Evolutionary conservation across 2,888 invertebrate genomes (phyloP).

Genomic region (Drosophila longiperda): DNA sequence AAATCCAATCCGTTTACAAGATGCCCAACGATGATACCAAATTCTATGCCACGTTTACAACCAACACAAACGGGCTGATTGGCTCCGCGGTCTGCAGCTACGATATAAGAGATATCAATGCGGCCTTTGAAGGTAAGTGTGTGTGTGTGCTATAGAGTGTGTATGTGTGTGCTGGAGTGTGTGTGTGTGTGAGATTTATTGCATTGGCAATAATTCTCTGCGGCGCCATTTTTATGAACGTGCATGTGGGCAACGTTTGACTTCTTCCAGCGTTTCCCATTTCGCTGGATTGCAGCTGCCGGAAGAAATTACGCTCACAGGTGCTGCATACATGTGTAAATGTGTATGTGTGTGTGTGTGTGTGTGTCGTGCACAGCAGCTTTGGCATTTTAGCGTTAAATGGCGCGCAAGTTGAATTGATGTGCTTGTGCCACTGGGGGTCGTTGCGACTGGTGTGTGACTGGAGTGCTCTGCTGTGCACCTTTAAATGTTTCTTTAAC

Average conservation of each 20-base stretch:
- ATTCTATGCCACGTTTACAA: constrained; percentile 98
- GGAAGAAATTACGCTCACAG: constrained; percentile 65
- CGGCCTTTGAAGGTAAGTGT: constrained; percentile 94
- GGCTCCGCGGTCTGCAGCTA: constrained; percentile 99
- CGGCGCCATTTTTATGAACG: constrained; percentile 76
- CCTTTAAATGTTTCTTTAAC: constrained; percentile 54
- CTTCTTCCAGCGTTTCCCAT: constrained; percentile 53
- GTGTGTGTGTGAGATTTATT: constrained; percentile 75
- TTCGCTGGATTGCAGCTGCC: constrained; percentile 59
- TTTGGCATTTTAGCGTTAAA: constrained; percentile 78
- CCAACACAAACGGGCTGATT: constrained; percentile 97
- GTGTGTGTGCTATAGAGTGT: constrained; percentile 1
- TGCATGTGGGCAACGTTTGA: constrained; percentile 68
- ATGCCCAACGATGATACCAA: constrained; percentile 95
- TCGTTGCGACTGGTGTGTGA: background rate
- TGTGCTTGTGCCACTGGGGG: constrained; percentile 57
- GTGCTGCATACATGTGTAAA: constrained; percentile 47
- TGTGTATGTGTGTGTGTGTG: constrained; percentile 27
- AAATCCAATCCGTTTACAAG: constrained; percentile 98
- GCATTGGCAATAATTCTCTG: constrained; percentile 82
- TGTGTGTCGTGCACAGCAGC: constrained; percentile 45
- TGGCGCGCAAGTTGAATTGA: constrained; percentile 73
- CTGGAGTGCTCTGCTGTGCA: background rate
- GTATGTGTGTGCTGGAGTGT: no score
- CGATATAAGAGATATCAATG: constrained; percentile 95